These are phyloP conservation scores for Hipparchia sbordonii DNA, from an alignment of 2,888 invertebrate species.

Conservation along the genomic window DNA sequence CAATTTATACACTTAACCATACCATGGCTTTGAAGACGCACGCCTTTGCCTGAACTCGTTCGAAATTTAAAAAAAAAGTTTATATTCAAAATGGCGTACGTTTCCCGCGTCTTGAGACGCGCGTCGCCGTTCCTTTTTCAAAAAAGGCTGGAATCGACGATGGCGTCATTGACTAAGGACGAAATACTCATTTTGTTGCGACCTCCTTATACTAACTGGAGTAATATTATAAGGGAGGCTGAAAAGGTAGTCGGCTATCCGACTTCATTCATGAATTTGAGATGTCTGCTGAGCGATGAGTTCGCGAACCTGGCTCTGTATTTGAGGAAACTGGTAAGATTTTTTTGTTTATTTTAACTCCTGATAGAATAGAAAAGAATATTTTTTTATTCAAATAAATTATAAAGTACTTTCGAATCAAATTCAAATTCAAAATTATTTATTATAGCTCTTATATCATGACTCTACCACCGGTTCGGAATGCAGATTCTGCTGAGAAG, in stretches of 20 bases:
- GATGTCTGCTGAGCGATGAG: slow-evolving; percentile 84
- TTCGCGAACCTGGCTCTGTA: slow-evolving; percentile 83
- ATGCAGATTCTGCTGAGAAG: too few relatives aligned
- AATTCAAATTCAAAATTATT: too few relatives aligned
- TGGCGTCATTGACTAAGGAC: slow-evolving; percentile 75
- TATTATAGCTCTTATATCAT: too few relatives aligned
- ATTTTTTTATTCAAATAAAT: too few relatives aligned
- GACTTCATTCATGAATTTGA: slow-evolving; percentile 83
- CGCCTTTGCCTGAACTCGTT: slow-evolving; percentile 30
- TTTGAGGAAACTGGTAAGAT: slow-evolving; percentile 77
- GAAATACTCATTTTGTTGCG: slow-evolving; percentile 70
- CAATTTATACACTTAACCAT: slow-evolving; percentile 21
- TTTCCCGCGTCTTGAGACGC: slow-evolving; percentile 68
- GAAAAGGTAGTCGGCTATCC: slow-evolving; percentile 82
- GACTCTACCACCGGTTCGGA: too few relatives aligned
- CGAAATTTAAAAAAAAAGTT: slow-evolving; percentile 29
- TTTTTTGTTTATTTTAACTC: neutral
- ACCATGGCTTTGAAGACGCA: slow-evolving; percentile 27
- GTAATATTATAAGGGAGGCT: slow-evolving; percentile 73
- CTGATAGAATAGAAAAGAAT: neutral
- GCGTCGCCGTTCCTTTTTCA: slow-evolving; percentile 68
- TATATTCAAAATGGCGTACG: slow-evolving; percentile 58
- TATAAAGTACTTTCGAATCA: too few relatives aligned
- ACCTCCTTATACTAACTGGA: slow-evolving; percentile 78
- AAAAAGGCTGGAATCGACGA: slow-evolving; percentile 73